phyloP scores from a whole-genome alignment of 2,113 vertebrate species.

The Hiodon alosoides region DNA sequence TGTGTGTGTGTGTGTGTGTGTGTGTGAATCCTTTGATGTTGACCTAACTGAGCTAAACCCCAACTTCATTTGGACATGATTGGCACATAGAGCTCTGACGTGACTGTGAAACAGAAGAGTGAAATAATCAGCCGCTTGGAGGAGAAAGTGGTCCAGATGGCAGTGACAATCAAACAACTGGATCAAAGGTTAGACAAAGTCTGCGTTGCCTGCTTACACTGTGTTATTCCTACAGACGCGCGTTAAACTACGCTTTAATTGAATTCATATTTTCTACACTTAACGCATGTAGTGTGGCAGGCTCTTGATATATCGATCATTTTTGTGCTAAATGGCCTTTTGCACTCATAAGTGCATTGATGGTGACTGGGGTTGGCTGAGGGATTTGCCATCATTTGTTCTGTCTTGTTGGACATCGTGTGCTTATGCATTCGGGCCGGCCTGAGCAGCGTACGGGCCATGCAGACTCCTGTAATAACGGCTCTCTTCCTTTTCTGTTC shows the following conservation, averaged over 20 bases:
- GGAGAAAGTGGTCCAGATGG: conserved; percentile 96
- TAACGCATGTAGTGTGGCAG: too few relatives aligned
- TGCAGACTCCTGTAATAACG: conserved; percentile 2
- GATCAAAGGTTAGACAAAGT: conserved; percentile 79
- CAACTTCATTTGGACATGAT: background rate
- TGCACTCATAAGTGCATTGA: background rate
- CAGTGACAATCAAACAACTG: conserved; percentile 86
- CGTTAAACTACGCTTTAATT: too few relatives aligned
- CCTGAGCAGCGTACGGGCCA: background rate
- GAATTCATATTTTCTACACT: too few relatives aligned
- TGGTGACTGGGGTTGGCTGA: background rate
- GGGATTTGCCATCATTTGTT: background rate
- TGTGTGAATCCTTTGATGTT: background rate
- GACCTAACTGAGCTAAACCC: background rate
- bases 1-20: background rate
- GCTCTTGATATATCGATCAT: too few relatives aligned
- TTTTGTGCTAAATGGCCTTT: background rate
- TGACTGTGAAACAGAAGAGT: conserved; percentile 85
- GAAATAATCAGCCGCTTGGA: conserved; percentile 86
- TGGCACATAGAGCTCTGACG: conserved; percentile 71
- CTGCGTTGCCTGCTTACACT: background rate
- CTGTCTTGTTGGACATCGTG: background rate
- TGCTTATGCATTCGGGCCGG: too few relatives aligned
- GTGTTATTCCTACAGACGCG: too few relatives aligned
- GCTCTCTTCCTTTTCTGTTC: conserved; percentile 18